Evolutionary conservation across 2,113 vertebrate species (phyloP).

Genomic region (Peromyscus polionotus): DNA sequence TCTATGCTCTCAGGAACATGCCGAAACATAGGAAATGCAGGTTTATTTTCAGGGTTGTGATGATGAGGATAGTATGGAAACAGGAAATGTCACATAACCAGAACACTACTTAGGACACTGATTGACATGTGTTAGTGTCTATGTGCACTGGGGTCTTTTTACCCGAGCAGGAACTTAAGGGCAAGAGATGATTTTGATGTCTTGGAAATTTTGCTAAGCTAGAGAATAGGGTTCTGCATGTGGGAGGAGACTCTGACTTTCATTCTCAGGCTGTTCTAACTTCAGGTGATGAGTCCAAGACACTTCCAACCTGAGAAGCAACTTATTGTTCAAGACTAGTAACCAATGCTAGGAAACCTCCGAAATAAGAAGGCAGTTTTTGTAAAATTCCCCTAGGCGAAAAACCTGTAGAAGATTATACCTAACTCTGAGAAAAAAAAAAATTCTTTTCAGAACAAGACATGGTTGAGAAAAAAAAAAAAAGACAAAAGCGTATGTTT

Average conservation of each 20-base stretch:
- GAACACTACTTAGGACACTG: background rate
- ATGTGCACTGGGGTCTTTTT: background rate
- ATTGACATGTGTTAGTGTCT: background rate
- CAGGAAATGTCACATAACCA: background rate
- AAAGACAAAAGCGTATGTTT: background rate
- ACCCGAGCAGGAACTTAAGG: background rate
- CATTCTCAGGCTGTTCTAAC: conserved; percentile 35
- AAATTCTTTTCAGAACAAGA: conserved; percentile 36
- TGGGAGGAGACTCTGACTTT: background rate
- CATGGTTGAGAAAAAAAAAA: background rate
- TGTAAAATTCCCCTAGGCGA: background rate
- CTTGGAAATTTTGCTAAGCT: background rate
- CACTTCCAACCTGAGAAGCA: conserved; percentile 26
- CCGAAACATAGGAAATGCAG: background rate
- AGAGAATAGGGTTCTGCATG: background rate
- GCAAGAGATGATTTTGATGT: background rate
- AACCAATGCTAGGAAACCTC: conserved; percentile 37
- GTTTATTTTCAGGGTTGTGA: background rate
- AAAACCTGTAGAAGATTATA: conserved; percentile 20
- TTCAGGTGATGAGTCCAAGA: background rate
- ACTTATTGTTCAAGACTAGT: background rate
- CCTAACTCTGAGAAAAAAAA: background rate
- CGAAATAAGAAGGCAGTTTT: conserved; percentile 25
- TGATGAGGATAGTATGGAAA: background rate
- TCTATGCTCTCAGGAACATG: background rate